Evolutionary conservation across 1,140 invertebrate species (phyloP), one percentile per base, ranked within the genome.

Genomic region (Papilio polytes): DNA sequence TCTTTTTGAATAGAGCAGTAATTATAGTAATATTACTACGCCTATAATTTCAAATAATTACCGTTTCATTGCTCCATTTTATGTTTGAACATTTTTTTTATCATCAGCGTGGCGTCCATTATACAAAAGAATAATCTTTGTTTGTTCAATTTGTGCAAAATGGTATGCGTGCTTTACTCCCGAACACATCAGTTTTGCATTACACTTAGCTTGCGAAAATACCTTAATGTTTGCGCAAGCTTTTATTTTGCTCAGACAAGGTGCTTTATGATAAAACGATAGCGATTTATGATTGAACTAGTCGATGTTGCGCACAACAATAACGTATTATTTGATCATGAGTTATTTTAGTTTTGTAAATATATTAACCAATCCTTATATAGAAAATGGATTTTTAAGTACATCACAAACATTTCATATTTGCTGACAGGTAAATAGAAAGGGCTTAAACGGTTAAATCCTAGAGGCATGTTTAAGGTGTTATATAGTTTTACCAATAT

Each of bases 141-240:
- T 46, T 48, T 48, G 74, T 76, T 22, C 74, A 76, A 31, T 76
- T 76, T 70, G 22, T 76, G 46, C 74, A 15, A 46, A 51, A 48
- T 26, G 44, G n/a, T 48, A 51, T 74, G 74, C 13, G 46, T 53
- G 74, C 31, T 22, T 66, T 46, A 74, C 41, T 20, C 15, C 74
- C 74, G 22, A 78, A 56, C 51, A 56, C 74, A 59, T 78, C 48
- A 78, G 51, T 36, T 78, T 78, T 78, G 74, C 74, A 78, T 78
- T 78, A 78, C 51, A 59, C 51, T 51, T 56, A 78, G 26, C 51
- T 78, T 59, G 74, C 74, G 51, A 78, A 76, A 78, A 59, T 59
- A 59, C 22, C 51, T 56, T 53, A 78, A 36, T 56, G 74, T 78
- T 59, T 56, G 48, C 51, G 26, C 63, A 12, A 70, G 63, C 63